A percentile compares a stretch with the other conserved stretches of the same genome.
Evolutionary conservation across 1,140 invertebrate genomes (phyloP).

Genomic region (Wiebesia pumilae): DNA sequence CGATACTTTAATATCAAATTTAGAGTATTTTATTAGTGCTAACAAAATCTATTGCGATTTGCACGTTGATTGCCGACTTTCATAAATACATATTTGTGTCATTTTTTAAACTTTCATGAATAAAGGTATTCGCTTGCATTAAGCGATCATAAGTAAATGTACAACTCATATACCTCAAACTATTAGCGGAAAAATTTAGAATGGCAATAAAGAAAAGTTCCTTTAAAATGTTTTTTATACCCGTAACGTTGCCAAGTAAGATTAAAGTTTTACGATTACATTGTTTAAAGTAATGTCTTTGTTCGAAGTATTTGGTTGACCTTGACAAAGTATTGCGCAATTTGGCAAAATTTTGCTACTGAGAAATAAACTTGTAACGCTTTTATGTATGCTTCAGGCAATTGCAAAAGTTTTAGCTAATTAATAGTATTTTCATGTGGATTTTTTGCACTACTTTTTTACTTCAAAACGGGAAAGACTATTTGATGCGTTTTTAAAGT

Average conservation of each 20-base stretch:
- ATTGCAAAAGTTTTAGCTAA: neutral
- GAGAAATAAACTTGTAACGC: neutral
- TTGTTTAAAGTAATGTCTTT: neutral
- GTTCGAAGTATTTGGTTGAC: neutral
- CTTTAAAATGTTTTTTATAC: neutral
- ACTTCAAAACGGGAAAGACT: neutral
- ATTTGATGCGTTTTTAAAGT: neutral
- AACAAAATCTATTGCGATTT: neutral
- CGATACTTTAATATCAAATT: neutral
- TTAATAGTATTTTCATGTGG: neutral
- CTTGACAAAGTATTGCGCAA: conserved; percentile 1
- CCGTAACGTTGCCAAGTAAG: neutral
- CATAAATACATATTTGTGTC: neutral
- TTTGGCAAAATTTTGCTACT: neutral
- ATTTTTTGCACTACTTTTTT: neutral
- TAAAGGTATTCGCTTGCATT: neutral
- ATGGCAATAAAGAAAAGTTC: neutral
- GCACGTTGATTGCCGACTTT: neutral
- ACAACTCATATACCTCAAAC: neutral
- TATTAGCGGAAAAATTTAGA: neutral
- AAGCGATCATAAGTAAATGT: neutral
- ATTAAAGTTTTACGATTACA: neutral
- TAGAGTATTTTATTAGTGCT: neutral
- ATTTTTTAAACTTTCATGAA: neutral
- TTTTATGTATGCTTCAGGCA: neutral